These are phyloP conservation scores for Crotalus tigris DNA, from an alignment of 2,113 vertebrate genomes.

Conservation along the genomic window DNA sequence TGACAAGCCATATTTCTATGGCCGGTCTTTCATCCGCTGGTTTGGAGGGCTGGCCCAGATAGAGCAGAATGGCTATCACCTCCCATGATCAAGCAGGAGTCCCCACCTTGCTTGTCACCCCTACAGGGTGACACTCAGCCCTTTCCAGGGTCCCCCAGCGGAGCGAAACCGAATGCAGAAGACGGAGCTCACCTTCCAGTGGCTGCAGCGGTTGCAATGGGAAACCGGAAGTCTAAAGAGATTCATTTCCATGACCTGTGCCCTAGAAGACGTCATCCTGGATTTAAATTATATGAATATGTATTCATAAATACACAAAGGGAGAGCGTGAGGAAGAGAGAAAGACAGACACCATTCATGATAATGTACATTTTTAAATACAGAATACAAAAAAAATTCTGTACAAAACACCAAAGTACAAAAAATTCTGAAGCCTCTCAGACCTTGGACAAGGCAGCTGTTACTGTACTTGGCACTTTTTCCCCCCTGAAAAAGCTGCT, in stretches of 20 bases:
- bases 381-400: background rate
- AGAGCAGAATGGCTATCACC: no score
- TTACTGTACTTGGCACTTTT: background rate
- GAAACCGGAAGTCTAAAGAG: background rate
- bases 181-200: no score
- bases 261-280: background rate
- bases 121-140: no score
- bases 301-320: slow-evolving; percentile 22
- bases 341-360: background rate
- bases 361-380: background rate
- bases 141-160: no score
- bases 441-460: background rate
- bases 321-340: background rate
- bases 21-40: no score
- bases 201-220: fast-evolving
- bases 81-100: no score
- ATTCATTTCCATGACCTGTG: background rate
- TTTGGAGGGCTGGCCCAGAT: no score
- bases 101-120: no score
- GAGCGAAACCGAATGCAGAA: no score
- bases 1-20: no score
- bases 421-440: background rate
- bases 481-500: background rate
- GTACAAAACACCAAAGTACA: background rate
- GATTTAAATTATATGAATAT: background rate